Conservation (phyloP, 2,113 vertebrate species). For the Saimiri boliviensis region DNA sequence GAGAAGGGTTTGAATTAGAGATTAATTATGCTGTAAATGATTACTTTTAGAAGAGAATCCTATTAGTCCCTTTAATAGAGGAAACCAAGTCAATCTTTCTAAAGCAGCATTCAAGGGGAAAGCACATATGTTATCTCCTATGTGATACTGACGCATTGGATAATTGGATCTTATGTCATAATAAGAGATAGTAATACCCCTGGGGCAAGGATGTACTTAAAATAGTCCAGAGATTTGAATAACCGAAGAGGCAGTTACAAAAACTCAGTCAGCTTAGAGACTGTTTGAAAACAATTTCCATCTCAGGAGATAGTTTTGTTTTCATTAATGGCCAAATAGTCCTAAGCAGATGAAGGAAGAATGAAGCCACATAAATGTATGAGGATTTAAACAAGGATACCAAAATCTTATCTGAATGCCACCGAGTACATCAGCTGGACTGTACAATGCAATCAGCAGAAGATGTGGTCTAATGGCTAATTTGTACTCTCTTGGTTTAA, state of each 20-base stretch:
- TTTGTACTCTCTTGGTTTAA: constrained; percentile 43
- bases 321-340: constrained; percentile 58
- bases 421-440: not conserved
- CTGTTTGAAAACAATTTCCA: constrained; percentile 53
- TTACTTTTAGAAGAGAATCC: constrained; percentile 4
- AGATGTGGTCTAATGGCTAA: not conserved
- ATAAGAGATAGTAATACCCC: constrained; percentile 16
- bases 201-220: constrained; percentile 28
- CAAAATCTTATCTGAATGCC: not conserved
- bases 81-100: constrained; percentile 41
- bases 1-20: constrained; percentile 34
- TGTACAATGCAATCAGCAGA: not conserved
- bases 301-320: constrained; percentile 56
- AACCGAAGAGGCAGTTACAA: constrained; percentile 48
- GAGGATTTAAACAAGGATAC: not conserved
- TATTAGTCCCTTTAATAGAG: not conserved
- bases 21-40: constrained; percentile 12
- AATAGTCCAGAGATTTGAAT: constrained; percentile 60
- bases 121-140: constrained; percentile 4
- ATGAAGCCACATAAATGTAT: not conserved
- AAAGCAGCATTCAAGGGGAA: not conserved
- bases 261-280: constrained; percentile 56
- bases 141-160: constrained; percentile 48
- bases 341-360: constrained; percentile 35
- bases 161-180: constrained; percentile 57